Percentiles rank a stretch among this genome's conserved stretches.
phyloP scores from a whole-genome alignment of 2,797 vertebrate species.

The Caiman crocodilus region DNA sequence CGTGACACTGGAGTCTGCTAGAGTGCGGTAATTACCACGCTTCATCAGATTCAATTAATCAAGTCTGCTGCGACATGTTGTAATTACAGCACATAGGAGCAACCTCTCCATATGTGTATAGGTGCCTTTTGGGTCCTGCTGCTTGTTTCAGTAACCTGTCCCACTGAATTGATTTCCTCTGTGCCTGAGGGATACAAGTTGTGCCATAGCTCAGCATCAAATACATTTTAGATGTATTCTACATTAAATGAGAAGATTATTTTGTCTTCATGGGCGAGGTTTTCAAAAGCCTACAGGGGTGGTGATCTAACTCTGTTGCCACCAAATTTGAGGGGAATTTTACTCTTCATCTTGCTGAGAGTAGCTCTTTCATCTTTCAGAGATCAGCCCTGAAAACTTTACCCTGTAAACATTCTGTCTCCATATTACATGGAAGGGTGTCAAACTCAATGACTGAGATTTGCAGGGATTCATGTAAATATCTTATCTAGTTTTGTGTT shows the following conservation, averaged over 20 bases:
- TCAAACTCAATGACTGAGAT: not conserved
- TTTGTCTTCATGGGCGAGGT: not conserved
- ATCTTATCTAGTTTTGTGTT: not conserved
- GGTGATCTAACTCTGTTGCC: not conserved
- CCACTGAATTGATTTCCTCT: not conserved
- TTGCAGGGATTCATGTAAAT: not conserved
- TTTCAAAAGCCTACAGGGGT: not conserved
- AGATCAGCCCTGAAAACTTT: not conserved
- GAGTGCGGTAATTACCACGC: too few relatives aligned
- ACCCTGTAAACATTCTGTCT: not conserved
- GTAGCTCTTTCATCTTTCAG: not conserved
- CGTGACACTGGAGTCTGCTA: too few relatives aligned
- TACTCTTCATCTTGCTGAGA: not conserved
- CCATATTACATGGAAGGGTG: not conserved
- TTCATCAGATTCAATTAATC: too few relatives aligned
- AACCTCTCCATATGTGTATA: too few relatives aligned
- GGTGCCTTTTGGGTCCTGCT: not conserved
- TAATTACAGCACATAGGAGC: too few relatives aligned
- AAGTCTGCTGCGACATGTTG: too few relatives aligned
- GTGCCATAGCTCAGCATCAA: not conserved
- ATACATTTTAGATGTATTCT: not conserved
- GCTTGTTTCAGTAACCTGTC: not conserved
- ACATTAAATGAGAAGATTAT: not conserved
- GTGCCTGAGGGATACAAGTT: not conserved
- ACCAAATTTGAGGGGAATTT: not conserved